Percentiles rank a stretch among this genome's conserved stretches.
phyloP scores from a whole-genome alignment of 2,888 invertebrate species.

The Dicranocentrus wangi region DNA sequence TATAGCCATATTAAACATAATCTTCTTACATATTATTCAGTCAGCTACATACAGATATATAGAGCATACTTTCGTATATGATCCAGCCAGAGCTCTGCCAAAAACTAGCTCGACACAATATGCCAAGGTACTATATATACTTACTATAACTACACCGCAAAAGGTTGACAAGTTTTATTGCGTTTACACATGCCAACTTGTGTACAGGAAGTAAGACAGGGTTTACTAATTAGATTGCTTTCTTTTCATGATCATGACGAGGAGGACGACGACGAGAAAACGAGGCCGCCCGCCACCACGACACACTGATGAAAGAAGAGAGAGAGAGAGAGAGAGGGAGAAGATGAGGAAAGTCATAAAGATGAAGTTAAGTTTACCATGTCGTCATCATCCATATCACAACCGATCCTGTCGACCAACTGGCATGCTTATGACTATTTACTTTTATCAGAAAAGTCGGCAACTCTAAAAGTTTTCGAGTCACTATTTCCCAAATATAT shows the following conservation, averaged over 20 bases:
- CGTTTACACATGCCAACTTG: not conserved
- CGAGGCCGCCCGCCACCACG: not conserved
- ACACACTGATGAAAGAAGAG: not conserved
- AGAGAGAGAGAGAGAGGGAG: not conserved
- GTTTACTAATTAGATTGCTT: slow-evolving; percentile 12
- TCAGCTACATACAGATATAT: too few relatives aligned
- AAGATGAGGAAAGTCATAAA: not conserved
- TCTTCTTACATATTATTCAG: too few relatives aligned
- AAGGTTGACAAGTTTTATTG: not conserved
- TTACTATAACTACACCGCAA: not conserved
- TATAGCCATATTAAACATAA: too few relatives aligned
- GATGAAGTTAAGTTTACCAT: slow-evolving; percentile 5
- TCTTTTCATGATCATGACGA: not conserved
- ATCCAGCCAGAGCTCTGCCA: too few relatives aligned
- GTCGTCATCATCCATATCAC: not conserved
- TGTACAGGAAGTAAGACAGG: not conserved
- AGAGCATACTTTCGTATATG: too few relatives aligned
- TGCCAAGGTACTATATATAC: too few relatives aligned
- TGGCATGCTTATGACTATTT: too few relatives aligned
- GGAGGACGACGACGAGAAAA: not conserved
- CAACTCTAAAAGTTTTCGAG: too few relatives aligned
- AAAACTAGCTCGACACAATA: too few relatives aligned
- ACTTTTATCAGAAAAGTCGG: too few relatives aligned
- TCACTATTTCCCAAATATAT: too few relatives aligned
- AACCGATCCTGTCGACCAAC: too few relatives aligned